Conservation (phyloP, 2,888 invertebrate species). For the Nowickia ferox region DNA sequence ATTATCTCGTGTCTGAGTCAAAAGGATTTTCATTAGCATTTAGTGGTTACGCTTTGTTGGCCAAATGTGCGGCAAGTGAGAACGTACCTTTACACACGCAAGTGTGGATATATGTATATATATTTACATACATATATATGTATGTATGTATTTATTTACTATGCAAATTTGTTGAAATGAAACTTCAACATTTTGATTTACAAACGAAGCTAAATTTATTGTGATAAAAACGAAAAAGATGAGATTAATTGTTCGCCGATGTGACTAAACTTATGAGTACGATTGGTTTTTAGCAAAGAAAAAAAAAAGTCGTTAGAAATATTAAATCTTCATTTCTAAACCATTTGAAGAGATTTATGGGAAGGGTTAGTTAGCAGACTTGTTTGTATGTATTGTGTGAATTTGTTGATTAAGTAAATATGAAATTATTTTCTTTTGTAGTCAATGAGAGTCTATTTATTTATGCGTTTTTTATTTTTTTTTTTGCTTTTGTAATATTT, state of each 20-base stretch:
- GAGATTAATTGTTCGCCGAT: constrained; percentile 37
- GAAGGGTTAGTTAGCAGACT: constrained; percentile 16
- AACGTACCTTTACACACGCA: too few relatives aligned
- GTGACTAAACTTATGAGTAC: constrained; percentile 26
- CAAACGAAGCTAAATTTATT: constrained; percentile 14
- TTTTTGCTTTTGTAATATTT: constrained; percentile 27
- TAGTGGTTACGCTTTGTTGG: too few relatives aligned
- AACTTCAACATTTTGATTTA: constrained; percentile 12
- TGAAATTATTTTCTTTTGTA: constrained; percentile 58
- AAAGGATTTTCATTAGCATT: too few relatives aligned
- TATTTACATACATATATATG: not conserved
- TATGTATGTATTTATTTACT: not conserved
- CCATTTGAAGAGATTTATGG: constrained; percentile 21
- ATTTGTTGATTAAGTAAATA: constrained; percentile 66
- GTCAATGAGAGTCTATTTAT: constrained; percentile 34
- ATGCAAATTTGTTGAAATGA: constrained; percentile 20
- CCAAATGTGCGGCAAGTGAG: too few relatives aligned
- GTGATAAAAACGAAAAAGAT: constrained; percentile 18
- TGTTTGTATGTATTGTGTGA: constrained; percentile 40
- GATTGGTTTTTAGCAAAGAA: not conserved
- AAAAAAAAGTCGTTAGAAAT: constrained; percentile 10
- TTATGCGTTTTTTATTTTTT: too few relatives aligned
- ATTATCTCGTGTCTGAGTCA: too few relatives aligned
- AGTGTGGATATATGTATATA: too few relatives aligned
- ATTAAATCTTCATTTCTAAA: constrained; percentile 11